phyloP scores from a whole-genome alignment of 2,113 vertebrate genomes.

The Rafetus swinhoei region DNA sequence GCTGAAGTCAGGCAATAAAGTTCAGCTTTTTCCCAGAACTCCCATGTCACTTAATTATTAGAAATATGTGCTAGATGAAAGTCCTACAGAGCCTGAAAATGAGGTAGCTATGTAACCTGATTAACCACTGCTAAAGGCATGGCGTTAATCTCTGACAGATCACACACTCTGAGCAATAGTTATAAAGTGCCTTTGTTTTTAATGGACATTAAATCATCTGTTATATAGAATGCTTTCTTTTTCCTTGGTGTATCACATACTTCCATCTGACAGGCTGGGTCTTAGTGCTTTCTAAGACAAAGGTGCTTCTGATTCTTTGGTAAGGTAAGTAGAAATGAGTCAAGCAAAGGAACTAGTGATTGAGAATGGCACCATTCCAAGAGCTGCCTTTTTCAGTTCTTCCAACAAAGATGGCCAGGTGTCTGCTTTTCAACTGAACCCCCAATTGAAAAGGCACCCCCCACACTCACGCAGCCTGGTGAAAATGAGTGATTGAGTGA shows the following conservation, averaged over 20 bases:
- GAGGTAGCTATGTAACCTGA: background rate
- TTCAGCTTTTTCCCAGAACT: background rate
- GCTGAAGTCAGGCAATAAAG: background rate
- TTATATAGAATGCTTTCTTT: background rate
- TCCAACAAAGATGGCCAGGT: background rate
- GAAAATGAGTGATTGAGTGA: too few species aligned
- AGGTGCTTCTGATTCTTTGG: background rate
- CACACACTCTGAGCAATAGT: background rate
- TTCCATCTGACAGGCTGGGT: accelerated
- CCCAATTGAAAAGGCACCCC: too few species aligned
- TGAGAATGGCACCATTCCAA: background rate
- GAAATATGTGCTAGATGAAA: background rate
- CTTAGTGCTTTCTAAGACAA: background rate
- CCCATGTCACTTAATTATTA: background rate
- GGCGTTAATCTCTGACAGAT: background rate
- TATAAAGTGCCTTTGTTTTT: background rate
- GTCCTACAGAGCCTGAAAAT: constrained; percentile 9
- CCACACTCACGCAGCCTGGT: too few species aligned
- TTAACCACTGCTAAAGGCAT: background rate
- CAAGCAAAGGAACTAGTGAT: background rate
- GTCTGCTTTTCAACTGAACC: too few species aligned
- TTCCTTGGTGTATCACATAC: background rate
- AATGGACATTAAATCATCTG: background rate
- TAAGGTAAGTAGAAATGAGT: background rate
- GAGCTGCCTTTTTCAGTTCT: background rate